Conservation (phyloP, 2,113 vertebrate genomes). For the Choloepus hoffmanni region DNA sequence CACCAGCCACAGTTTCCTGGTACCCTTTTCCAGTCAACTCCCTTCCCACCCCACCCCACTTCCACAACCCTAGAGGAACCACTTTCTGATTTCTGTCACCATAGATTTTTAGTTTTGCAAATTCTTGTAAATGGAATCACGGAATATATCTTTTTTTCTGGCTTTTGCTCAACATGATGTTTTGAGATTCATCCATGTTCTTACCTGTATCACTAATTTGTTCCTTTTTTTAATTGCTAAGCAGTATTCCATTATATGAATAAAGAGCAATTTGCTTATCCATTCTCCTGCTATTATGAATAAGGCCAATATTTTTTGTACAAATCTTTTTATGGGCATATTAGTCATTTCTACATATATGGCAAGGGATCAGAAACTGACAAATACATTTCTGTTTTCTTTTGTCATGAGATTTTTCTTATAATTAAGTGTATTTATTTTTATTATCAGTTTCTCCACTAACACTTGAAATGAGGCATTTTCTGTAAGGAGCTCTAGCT, state of each 20-base stretch:
- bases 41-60: too few species aligned
- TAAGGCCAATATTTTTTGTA: not conserved
- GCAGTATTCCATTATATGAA: not conserved
- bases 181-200: constrained; percentile 10
- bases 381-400: constrained; percentile 9
- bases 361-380: constrained; percentile 12
- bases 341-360: not conserved
- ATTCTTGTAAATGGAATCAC: not conserved
- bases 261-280: not conserved
- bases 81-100: not conserved
- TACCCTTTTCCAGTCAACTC: not conserved
- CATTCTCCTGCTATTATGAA: not conserved
- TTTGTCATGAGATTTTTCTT: not conserved
- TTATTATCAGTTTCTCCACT: not conserved
- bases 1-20: not conserved
- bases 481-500: not conserved
- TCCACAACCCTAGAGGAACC: not conserved
- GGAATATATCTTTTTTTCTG: not conserved
- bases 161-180: not conserved
- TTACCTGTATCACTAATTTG: not conserved
- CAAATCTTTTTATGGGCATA: not conserved
- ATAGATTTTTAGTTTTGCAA: not conserved
- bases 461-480: not conserved
- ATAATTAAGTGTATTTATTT: not conserved
- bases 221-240: not conserved